Percentiles rank a stretch among this genome's conserved stretches.
These are phyloP conservation scores for Bambusicola thoracicus DNA, from an alignment of 2,113 vertebrate genomes.

Conservation along the genomic window DNA sequence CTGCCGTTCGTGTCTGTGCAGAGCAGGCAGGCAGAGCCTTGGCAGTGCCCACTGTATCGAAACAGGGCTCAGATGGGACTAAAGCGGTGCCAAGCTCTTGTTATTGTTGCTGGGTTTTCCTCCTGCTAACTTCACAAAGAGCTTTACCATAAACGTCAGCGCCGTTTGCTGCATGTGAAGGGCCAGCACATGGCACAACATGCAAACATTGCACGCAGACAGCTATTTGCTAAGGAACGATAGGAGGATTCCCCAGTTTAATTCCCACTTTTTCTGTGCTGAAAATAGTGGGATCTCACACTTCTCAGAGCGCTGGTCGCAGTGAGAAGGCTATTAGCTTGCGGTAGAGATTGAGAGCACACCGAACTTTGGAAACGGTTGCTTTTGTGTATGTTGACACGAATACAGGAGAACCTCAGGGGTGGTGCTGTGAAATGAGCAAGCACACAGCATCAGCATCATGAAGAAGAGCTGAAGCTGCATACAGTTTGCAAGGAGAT, in stretches of 20 bases:
- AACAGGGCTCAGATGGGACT: background rate
- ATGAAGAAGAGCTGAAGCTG: background rate
- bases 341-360: background rate
- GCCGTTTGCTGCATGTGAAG: background rate
- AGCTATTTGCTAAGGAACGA: background rate
- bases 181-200: background rate
- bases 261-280: background rate
- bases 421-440: background rate
- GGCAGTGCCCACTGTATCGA: background rate
- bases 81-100: background rate
- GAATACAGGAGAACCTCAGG: background rate
- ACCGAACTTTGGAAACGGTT: background rate
- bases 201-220: background rate
- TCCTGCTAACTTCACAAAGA: rapidly evolving
- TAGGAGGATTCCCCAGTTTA: background rate
- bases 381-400: background rate
- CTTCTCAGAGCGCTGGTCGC: background rate
- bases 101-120: background rate
- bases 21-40: background rate
- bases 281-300: background rate
- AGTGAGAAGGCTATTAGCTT: background rate
- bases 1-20: background rate
- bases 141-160: background rate
- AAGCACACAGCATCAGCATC: background rate
- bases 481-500: background rate